Evolutionary conservation across 2,888 invertebrate genomes (phyloP).

Genomic region (Hyppa rectilinea): DNA sequence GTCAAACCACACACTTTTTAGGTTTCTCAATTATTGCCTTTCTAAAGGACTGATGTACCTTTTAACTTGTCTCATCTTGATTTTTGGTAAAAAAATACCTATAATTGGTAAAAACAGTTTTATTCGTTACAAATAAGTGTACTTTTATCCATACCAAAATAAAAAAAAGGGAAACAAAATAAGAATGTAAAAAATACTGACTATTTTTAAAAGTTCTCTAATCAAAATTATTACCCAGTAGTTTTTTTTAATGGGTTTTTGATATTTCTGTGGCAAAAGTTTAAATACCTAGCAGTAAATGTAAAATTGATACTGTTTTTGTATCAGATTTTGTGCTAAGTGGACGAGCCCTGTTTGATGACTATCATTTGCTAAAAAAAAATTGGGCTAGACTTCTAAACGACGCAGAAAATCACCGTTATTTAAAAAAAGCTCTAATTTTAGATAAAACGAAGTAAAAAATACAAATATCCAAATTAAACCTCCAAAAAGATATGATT

Average conservation of each 20-base stretch:
- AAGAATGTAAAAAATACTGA: too few species aligned
- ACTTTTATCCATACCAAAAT: too few species aligned
- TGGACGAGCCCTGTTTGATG: not conserved
- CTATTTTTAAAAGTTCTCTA: too few species aligned
- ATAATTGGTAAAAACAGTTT: not conserved
- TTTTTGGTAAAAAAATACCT: too few species aligned
- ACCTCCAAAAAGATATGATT: constrained; percentile 80
- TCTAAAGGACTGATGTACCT: too few species aligned
- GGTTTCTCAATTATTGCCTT: too few species aligned
- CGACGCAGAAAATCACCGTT: too few species aligned
- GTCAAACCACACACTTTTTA: not conserved
- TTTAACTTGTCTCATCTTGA: too few species aligned
- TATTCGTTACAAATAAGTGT: too few species aligned
- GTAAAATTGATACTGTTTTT: not conserved
- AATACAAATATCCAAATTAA: not conserved
- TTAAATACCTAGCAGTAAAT: not conserved
- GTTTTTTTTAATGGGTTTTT: not conserved
- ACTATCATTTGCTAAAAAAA: not conserved
- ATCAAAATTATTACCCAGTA: not conserved
- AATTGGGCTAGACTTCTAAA: not conserved
- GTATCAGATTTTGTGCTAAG: constrained; percentile 8
- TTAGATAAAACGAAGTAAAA: not conserved
- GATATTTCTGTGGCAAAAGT: not conserved
- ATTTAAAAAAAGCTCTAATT: too few species aligned
- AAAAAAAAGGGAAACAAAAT: too few species aligned